A percentile compares a stretch with the other conserved stretches of the same genome.
These are phyloP conservation scores for Drymodes brunneopygia DNA, from an alignment of 2,113 vertebrate genomes.

Conservation along the genomic window DNA sequence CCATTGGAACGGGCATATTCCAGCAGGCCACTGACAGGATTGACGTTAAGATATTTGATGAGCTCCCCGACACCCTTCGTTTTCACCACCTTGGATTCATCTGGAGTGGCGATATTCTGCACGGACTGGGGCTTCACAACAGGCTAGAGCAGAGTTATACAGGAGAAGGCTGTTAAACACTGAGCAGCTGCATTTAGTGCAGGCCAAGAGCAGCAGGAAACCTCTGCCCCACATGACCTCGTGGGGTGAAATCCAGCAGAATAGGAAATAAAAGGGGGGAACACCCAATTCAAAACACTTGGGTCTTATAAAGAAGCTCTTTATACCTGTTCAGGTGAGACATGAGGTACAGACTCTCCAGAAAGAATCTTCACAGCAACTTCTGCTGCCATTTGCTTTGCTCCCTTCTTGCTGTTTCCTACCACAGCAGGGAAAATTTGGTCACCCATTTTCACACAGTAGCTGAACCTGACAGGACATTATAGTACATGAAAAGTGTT, in stretches of 20 bases:
- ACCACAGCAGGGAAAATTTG: constrained; percentile 83
- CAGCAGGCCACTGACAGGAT: constrained; percentile 88
- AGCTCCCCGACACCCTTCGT: constrained; percentile 84
- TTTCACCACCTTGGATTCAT: constrained; percentile 61
- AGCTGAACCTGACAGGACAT: constrained; percentile 84
- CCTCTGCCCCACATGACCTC: background rate
- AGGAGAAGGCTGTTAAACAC: background rate
- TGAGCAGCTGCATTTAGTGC: rapidly evolving
- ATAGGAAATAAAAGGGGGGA: background rate
- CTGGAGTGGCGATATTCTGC: rapidly evolving
- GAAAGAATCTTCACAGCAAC: constrained; percentile 88
- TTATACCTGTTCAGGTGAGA: constrained; percentile 78
- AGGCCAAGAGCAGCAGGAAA: background rate
- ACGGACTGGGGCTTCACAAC: background rate
- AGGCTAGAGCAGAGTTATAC: constrained; percentile 2
- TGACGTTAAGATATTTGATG: constrained; percentile 91
- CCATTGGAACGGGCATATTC: constrained; percentile 93
- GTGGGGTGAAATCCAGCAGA: background rate
- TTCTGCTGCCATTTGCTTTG: constrained; percentile 93
- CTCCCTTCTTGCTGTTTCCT: constrained; percentile 93
- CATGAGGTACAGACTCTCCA: constrained; percentile 63
- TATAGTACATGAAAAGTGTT: background rate
- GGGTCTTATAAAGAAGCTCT: background rate
- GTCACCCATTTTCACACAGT: constrained; percentile 88
- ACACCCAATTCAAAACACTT: background rate